Evolutionary conservation across 2,888 invertebrate genomes (phyloP), one percentile per base, ranked within the genome.

Genomic region (Elysia crispata): DNA sequence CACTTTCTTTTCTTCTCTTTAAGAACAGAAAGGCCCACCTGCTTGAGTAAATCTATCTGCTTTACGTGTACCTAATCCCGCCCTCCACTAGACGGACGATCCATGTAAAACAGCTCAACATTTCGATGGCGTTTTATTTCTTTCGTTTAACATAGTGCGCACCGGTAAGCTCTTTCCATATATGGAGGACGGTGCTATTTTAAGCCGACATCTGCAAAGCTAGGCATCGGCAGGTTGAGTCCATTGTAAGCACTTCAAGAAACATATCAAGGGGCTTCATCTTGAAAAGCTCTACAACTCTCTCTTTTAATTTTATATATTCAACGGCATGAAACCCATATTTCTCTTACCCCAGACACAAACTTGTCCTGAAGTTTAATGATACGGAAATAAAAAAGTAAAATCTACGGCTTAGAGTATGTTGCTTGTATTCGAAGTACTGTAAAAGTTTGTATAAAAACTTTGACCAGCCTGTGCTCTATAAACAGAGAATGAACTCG

Each of bases 121-220:
- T 41, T 41, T 67, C 25, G 20, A 28, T 28, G 60, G 13, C 31
- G 13, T 70, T 60, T 57, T 13, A 50, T 23, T 30, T 30, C 73
- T n/a, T n/a, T 50, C 20, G 30, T 62, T 66, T 25, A 60, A n/a
- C 49, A 25, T 75, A 50, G 62, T 31, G 66, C 67, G 60, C 73
- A 76, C 69, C 76, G 57, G 76, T 57, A 69, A 64, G 69, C 33
- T 66, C 67, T 82, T 82, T 28, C 82, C 82, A 72, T 82, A 82
- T 82, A 79, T 77, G 82, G 82, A 79, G 80, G 82, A 82, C 25
- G 60, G 20, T 67, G 54, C 74, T 79, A 79, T 79, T 74, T 79
- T 79, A 74, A 79, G 23, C 78, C 31, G 31, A 74, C 67, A 73
- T 79, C 79, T 79, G 79, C 79, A 80, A 79, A 77, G 80, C 82